Base-by-base conservation (phyloP, 2,113 vertebrate genomes). In the Turnix velox region DNA sequence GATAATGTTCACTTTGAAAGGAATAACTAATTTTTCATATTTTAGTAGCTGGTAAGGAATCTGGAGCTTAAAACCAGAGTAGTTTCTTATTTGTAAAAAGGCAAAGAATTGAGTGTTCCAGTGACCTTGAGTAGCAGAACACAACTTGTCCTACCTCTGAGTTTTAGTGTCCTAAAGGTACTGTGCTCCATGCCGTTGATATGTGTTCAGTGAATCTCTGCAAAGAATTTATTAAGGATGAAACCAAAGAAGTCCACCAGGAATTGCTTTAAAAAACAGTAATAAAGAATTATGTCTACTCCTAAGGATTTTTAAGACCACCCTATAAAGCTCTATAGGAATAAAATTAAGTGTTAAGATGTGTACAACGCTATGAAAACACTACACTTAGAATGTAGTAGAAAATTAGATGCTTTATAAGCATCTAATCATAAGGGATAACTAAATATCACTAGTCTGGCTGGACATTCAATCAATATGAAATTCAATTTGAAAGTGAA, bases 231-330 rank as follows among this genome's bases (percentile, higher is more conserved):
- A 68, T 65, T 59, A 77, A 65, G 78, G 73, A 31, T 79, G 81
- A 61, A 91, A 86, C 62, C 28, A 46, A 67, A 90, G 54, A 58
- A 31, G 28, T 68, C 83, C 75, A 94, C 19, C 18, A 88, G 72
- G 77, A 52, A 78, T 90, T 87, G 54, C 72, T 88, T 87, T 49
- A 52, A 88, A 93, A 92, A 78, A 1, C 30, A 58, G 48, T 22
- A 92, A 84, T 94, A 90, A 83, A 80, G 87, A 91, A 77, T 93
- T 91, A 94, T 77, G 51, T 51, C 88, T 83, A 10, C 22, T 83
- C 59, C 68, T 86, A 51, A 92, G 39, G 63, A 55, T 51, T 90
- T 94, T 96, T 90, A 95, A 94, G 55, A 68, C 46, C 39, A 54
- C 27, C 28, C 59, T 65, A 51, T 93, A 93, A 91, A 92, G 91